Conservation (phyloP, 2,797 vertebrate species). For the Chromobotia macracanthus region DNA sequence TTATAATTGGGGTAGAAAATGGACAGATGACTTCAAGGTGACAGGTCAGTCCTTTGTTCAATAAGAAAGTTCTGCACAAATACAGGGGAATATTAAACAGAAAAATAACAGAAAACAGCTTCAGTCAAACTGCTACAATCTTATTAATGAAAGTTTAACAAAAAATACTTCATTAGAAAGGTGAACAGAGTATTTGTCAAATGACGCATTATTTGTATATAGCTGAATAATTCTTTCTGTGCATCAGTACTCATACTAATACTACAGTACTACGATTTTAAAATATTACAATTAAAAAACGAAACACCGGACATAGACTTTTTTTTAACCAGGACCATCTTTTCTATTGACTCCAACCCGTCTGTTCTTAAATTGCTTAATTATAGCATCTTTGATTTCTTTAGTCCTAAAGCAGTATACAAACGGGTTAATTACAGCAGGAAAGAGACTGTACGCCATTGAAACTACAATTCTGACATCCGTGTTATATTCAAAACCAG, state of each 20-base stretch:
- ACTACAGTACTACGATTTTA: too few relatives aligned
- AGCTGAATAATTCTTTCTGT: background rate
- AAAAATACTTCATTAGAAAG: background rate
- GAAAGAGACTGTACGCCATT: slow-evolving; percentile 50
- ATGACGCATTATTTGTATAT: background rate
- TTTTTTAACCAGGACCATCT: background rate
- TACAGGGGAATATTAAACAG: too few relatives aligned
- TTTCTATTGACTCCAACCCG: background rate
- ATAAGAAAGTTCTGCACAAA: too few relatives aligned
- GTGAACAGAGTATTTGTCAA: background rate
- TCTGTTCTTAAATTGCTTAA: slow-evolving; percentile 14
- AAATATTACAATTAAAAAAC: background rate
- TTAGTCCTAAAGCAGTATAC: slow-evolving; percentile 50
- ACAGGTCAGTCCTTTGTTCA: too few relatives aligned
- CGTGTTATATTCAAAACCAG: slow-evolving; percentile 24
- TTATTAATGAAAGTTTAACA: too few relatives aligned
- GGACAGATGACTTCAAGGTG: too few relatives aligned
- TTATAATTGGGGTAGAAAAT: too few relatives aligned
- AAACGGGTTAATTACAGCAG: slow-evolving; percentile 46
- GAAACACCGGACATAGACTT: background rate
- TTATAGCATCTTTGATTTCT: slow-evolving; percentile 48
- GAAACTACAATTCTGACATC: slow-evolving; percentile 33
- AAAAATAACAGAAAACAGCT: too few relatives aligned
- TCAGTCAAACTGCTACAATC: too few relatives aligned
- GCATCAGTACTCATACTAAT: background rate